Conservation (phyloP, 2,113 vertebrate genomes). For the Myiagra hebetior region DNA sequence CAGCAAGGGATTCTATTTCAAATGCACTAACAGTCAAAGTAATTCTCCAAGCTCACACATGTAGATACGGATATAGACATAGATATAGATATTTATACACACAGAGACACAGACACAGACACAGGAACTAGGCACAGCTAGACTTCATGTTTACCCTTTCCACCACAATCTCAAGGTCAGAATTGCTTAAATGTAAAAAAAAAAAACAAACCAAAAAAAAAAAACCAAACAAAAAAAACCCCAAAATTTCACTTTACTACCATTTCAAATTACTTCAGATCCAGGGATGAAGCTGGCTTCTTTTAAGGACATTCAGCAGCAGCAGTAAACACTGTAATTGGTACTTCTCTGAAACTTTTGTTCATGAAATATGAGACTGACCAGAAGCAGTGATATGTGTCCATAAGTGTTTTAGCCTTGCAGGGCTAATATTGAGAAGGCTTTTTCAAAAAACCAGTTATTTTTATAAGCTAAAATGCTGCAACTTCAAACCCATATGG, state of each 20-base stretch:
- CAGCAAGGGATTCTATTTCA: background rate
- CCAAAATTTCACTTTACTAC: background rate
- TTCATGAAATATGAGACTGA: background rate
- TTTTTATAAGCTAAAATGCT: background rate
- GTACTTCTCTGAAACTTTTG: background rate
- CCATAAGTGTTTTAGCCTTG: background rate
- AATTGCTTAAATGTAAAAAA: background rate
- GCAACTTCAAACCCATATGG: fast-evolving
- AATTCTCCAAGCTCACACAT: background rate
- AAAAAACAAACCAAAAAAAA: background rate
- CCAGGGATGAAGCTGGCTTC: background rate
- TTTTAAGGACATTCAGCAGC: background rate
- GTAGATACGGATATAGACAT: fast-evolving
- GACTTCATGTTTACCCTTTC: background rate
- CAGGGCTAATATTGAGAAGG: background rate
- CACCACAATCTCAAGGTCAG: background rate
- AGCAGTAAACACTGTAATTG: background rate
- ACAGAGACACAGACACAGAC: background rate
- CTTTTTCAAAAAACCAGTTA: background rate
- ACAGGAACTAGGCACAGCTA: background rate
- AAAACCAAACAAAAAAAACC: background rate
- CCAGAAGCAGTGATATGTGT: background rate
- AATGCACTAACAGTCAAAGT: background rate
- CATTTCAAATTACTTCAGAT: background rate
- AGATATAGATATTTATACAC: background rate